A percentile compares a stretch with the other conserved stretches of the same genome.
Evolutionary conservation across 2,888 invertebrate species (phyloP).

Genomic region (Leucania comma): DNA sequence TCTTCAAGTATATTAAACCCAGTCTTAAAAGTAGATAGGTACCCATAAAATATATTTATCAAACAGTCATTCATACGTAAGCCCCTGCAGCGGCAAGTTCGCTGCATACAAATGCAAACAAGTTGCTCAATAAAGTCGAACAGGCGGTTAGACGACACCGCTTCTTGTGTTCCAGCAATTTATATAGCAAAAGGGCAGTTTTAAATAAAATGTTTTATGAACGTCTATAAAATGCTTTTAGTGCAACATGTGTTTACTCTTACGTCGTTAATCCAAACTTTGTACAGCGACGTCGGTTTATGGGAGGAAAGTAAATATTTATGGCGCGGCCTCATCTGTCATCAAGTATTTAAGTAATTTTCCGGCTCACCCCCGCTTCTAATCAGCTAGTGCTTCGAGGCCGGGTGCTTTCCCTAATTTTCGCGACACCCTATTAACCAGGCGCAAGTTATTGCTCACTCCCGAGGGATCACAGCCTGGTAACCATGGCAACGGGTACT

Average conservation of each 20-base stretch:
- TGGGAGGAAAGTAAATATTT: conserved; percentile 78
- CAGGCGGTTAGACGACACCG: conserved; percentile 73
- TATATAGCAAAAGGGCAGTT: conserved; percentile 69
- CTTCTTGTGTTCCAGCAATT: conserved; percentile 62
- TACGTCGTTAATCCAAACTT: conserved; percentile 82
- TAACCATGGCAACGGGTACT: conserved; percentile 76
- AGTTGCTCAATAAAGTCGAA: conserved; percentile 75
- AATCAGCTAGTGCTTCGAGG: conserved; percentile 83
- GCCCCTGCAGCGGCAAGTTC: conserved; percentile 60
- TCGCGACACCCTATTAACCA: conserved; percentile 86
- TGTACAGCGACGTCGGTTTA: conserved; percentile 78
- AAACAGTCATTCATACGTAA: conserved; percentile 46
- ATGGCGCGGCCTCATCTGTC: conserved; percentile 72
- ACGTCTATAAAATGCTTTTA: conserved; percentile 81
- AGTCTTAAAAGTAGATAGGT: conserved; percentile 22
- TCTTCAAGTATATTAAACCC: neutral
- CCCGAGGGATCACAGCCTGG: conserved; percentile 79
- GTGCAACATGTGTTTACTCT: conserved; percentile 82
- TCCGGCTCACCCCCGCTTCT: conserved; percentile 80
- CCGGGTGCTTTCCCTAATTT: conserved; percentile 85
- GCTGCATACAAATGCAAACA: conserved; percentile 60
- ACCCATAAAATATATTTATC: conserved; percentile 27
- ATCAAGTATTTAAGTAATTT: conserved; percentile 86
- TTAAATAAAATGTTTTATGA: conserved; percentile 74
- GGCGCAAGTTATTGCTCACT: conserved; percentile 84